Evolutionary conservation across 2,797 vertebrate genomes (phyloP), one percentile per base, ranked within the genome.

Genomic region (Takifugu ocellatus): DNA sequence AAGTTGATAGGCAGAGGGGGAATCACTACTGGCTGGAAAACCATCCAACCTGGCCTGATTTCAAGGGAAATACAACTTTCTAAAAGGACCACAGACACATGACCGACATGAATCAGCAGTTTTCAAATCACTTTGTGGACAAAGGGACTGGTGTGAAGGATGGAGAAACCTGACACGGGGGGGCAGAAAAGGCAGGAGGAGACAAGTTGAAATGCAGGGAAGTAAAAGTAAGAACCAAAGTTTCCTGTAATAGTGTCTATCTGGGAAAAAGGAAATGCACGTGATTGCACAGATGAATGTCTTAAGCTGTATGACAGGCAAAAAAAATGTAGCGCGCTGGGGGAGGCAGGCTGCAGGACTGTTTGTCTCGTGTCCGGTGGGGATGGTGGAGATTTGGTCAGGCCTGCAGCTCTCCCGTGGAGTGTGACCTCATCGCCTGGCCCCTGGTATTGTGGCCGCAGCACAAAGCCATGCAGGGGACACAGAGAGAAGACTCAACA

Each of bases 391-490:
- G 78, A 74, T 76, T 84, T 84, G 88, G 68, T 85, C 78, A 87
- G 84, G 83, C 85, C 85, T 84, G 80, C 79, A 84, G 85, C 74
- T 85, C 88, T 88, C 88, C 88, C 77, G 86, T 80, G 79, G 87
- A 85, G 88, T 85, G 74, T 88, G 88, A 90, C 87, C 88, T 87
- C 87, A 87, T 86, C 78, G 78, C 70, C 71, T 85, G 84, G 84
- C 88, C 86, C 75, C 84, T 84, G 78, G 83, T 75, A 84, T 88
- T 87, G 84, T 90, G 78, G 79, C 84, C 74, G 59, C 63, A 74
- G 82, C 81, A 87, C 83, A 88, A 87, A 90, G 86, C 86, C 82
- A 82, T 52, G 77, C 75, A 79, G 79, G 81, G 74, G 82, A 84
- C 63, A 64, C 70, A 71, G 63, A 63, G 60, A 76, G 66, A 63